Percentiles rank a stretch among this genome's conserved stretches.
These are phyloP conservation scores for Fragum fragum DNA, from an alignment of 2,888 invertebrate genomes.

Conservation along the genomic window DNA sequence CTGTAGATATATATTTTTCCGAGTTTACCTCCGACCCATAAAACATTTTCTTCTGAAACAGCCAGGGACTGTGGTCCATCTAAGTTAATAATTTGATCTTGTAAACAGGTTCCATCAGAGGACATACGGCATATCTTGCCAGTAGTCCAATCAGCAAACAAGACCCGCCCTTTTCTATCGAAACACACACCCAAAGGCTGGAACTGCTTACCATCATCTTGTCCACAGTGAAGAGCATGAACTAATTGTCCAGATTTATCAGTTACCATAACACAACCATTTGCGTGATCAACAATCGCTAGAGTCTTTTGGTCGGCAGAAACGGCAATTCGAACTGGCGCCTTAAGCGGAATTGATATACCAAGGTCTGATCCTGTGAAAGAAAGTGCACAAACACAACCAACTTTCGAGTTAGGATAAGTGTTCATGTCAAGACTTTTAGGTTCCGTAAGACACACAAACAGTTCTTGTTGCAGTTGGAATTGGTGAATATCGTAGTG, in stretches of 20 bases:
- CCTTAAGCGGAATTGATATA: conserved; percentile 23
- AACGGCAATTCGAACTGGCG: conserved; percentile 52
- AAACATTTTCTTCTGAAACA: conserved; percentile 24
- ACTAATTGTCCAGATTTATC: conserved; percentile 45
- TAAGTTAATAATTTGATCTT: conserved; percentile 28
- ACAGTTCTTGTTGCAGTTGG: conserved; percentile 43
- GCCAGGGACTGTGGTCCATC: conserved; percentile 59
- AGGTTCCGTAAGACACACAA: conserved; percentile 46
- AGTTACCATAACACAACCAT: conserved; percentile 45
- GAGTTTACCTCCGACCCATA: conserved; percentile 59
- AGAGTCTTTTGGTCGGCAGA: conserved; percentile 15
- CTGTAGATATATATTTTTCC: conserved; percentile 45
- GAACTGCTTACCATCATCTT: conserved; percentile 17
- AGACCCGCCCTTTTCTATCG: conserved; percentile 44
- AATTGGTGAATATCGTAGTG: not conserved
- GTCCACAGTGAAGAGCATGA: conserved; percentile 45
- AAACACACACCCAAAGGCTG: conserved; percentile 61
- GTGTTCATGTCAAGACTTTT: not conserved
- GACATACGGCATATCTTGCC: conserved; percentile 38
- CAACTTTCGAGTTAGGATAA: conserved; percentile 29
- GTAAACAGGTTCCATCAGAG: conserved; percentile 36
- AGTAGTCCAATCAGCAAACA: conserved; percentile 55
- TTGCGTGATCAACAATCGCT: conserved; percentile 50
- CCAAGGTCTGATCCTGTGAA: conserved; percentile 46
- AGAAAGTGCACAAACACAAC: conserved; percentile 38